phyloP scores from a whole-genome alignment of 2,888 invertebrate species.

The Ypsolopha scabrella region DNA sequence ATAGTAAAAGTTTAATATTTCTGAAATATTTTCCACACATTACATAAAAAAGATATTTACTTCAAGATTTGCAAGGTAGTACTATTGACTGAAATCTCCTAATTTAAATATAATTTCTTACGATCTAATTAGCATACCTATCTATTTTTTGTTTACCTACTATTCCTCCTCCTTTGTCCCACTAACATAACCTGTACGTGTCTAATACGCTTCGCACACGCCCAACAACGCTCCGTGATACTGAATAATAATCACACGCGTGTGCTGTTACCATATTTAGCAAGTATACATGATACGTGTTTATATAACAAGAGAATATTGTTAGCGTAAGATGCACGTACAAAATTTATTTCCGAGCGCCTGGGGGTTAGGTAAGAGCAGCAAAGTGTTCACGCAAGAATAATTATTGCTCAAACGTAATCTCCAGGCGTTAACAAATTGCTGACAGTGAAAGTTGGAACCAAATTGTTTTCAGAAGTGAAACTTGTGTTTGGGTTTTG shows the following conservation, averaged over 20 bases:
- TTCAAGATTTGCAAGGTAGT: too few species aligned
- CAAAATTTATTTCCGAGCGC: constrained; percentile 1
- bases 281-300: neutral
- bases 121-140: too few species aligned
- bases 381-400: neutral
- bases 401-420: neutral
- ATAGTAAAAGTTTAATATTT: too few species aligned
- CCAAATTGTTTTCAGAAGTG: too few species aligned
- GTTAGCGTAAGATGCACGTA: neutral
- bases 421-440: neutral
- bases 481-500: too few species aligned
- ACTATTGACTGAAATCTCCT: too few species aligned
- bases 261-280: constrained; percentile 7
- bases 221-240: constrained; percentile 4
- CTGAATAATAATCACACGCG: constrained; percentile 7
- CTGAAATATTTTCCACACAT: too few species aligned
- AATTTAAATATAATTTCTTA: too few species aligned
- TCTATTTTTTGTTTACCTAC: too few species aligned
- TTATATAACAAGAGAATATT: neutral
- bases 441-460: too few species aligned
- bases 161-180: too few species aligned
- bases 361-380: neutral
- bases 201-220: neutral
- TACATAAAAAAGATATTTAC: too few species aligned
- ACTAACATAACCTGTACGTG: neutral